Percentiles rank a stretch among this genome's conserved stretches.
phyloP scores from a whole-genome alignment of 1,140 invertebrate species.

The Eueides isabella region DNA sequence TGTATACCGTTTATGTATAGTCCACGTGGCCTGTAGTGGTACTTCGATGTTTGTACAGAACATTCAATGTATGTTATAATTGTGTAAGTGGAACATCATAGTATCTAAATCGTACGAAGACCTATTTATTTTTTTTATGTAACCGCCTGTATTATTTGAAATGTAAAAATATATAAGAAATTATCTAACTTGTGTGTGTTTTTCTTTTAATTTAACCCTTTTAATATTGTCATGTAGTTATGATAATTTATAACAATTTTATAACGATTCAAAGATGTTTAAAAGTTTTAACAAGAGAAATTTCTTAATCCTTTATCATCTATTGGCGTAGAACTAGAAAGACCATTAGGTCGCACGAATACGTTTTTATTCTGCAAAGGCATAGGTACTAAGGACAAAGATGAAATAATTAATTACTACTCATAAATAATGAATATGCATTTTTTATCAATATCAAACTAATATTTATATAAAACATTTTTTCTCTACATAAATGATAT shows the following conservation, averaged over 20 bases:
- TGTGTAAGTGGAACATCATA: conserved; percentile 59
- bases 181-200: conserved; percentile 51
- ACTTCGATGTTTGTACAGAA: conserved; percentile 52
- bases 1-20: background rate
- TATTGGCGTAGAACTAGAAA: too few species aligned
- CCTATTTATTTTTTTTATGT: conserved; percentile 78
- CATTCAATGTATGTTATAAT: conserved; percentile 46
- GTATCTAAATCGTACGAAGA: conserved; percentile 69
- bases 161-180: conserved; percentile 80
- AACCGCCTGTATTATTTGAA: conserved; percentile 80
- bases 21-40: conserved; percentile 29
- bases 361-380: too few species aligned
- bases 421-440: too few species aligned
- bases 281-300: too few species aligned
- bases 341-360: too few species aligned
- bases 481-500: background rate
- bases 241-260: background rate
- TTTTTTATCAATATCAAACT: too few species aligned
- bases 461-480: too few species aligned
- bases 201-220: conserved; percentile 35
- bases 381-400: too few species aligned
- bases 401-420: too few species aligned
- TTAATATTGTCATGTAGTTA: background rate
- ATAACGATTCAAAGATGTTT: too few species aligned
- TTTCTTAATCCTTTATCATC: too few species aligned